These are phyloP conservation scores for Notoglanidium macrostoma DNA, from an alignment of 2,797 vertebrate species.

Conservation along the genomic window DNA sequence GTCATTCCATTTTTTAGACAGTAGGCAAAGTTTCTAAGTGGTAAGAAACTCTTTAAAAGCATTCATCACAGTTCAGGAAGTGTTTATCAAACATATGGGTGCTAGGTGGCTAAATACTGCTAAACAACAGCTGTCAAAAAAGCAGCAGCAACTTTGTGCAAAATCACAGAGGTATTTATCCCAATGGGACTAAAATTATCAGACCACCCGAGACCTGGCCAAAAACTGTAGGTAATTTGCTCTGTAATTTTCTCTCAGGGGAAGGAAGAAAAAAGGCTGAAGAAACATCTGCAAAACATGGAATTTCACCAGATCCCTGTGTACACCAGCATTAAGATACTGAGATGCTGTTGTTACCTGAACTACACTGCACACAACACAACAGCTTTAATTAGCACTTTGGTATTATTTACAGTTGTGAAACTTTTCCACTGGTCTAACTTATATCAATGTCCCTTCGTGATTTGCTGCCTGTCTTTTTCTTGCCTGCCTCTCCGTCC, in stretches of 20 bases:
- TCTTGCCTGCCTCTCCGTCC: neutral
- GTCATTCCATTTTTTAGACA: too few relatives aligned
- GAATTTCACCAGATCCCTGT: neutral
- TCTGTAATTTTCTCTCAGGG: slow-evolving; percentile 3
- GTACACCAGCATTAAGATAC: neutral
- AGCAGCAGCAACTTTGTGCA: neutral
- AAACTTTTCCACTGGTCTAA: neutral
- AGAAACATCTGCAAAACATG: neutral
- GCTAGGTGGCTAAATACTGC: neutral
- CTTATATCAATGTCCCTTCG: neutral
- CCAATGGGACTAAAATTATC: neutral
- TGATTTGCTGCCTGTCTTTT: slow-evolving; percentile 16
- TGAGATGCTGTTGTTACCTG: neutral
- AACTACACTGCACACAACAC: neutral
- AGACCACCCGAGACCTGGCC: neutral
- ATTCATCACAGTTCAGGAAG: neutral
- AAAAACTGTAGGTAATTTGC: neutral
- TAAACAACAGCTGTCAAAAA: neutral
- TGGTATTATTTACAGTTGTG: slow-evolving; percentile 4
- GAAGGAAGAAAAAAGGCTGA: neutral
- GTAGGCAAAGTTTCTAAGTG: neutral
- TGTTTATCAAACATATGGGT: neutral
- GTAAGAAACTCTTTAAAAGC: neutral
- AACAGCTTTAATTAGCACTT: neutral
- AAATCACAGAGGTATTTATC: slow-evolving; percentile 5